Evolutionary conservation across 2,888 invertebrate genomes (phyloP).

Genomic region (Gnatocerus cornutus): DNA sequence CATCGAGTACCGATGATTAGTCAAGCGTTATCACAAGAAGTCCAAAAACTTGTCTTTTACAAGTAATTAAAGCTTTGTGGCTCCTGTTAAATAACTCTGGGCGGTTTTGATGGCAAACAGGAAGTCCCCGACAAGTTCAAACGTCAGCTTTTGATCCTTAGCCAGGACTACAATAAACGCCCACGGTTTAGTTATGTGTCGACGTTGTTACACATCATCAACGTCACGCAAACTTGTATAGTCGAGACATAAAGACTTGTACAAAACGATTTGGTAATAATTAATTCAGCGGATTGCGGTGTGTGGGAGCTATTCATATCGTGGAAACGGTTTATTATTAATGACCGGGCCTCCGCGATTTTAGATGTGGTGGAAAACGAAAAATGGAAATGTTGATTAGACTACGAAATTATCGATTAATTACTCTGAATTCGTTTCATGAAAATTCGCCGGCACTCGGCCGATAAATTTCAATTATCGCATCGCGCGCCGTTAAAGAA

Average conservation of each 20-base stretch:
- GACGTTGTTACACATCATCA: slow-evolving; percentile 43
- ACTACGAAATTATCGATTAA: too few relatives aligned
- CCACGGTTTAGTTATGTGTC: slow-evolving; percentile 33
- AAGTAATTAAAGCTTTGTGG: not conserved
- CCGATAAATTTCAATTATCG: slow-evolving; percentile 22
- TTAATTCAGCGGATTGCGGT: slow-evolving; percentile 24
- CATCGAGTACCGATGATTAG: slow-evolving; percentile 11
- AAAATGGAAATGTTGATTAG: too few relatives aligned
- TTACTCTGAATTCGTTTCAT: too few relatives aligned
- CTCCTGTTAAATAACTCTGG: slow-evolving; percentile 6
- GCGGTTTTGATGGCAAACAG: slow-evolving; percentile 28
- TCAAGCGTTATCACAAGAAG: not conserved
- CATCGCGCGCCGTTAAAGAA: slow-evolving; percentile 21
- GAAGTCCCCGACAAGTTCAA: slow-evolving; percentile 22
- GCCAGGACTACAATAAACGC: slow-evolving; percentile 41
- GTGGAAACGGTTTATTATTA: slow-evolving; percentile 6
- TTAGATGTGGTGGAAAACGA: not conserved
- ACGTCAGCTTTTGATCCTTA: slow-evolving; percentile 31
- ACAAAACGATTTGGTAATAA: slow-evolving; percentile 25
- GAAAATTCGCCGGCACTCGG: not conserved
- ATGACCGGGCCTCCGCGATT: slow-evolving; percentile 1
- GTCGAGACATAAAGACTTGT: slow-evolving; percentile 9
- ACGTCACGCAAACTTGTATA: slow-evolving; percentile 41
- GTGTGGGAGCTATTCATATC: slow-evolving; percentile 17
- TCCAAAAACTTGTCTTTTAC: not conserved